These are phyloP conservation scores for Corythornis madagascariensis DNA, from an alignment of 2,113 vertebrate species.

Conservation along the genomic window DNA sequence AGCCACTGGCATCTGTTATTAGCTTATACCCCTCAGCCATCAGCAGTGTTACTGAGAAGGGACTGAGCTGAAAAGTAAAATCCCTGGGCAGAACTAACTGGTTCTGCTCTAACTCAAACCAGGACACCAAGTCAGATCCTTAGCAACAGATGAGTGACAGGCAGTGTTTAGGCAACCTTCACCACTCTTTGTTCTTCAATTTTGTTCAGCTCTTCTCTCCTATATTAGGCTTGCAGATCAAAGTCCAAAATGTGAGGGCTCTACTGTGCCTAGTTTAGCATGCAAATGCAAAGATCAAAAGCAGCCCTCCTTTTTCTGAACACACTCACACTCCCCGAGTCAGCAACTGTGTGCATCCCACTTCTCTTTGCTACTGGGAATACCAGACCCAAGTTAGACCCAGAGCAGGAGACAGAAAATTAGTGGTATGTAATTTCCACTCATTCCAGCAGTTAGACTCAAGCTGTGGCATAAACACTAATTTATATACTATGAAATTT, in stretches of 20 bases:
- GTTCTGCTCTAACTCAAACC: neutral
- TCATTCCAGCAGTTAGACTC: neutral
- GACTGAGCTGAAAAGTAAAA: too few species aligned
- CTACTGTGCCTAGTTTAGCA: neutral
- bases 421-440: neutral
- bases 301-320: neutral
- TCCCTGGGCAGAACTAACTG: too few species aligned
- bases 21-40: too few species aligned
- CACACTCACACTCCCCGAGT: fast-evolving
- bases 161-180: conserved; percentile 28
- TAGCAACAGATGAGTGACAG: neutral
- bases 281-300: conserved; percentile 18
- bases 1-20: too few species aligned
- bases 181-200: neutral
- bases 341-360: neutral
- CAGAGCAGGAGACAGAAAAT: neutral
- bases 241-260: neutral
- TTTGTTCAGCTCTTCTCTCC: neutral
- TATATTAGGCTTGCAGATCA: neutral
- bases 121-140: neutral
- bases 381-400: neutral
- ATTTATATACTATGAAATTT: neutral
- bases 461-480: neutral
- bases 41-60: too few species aligned
- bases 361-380: neutral